Base-by-base conservation (phyloP, 1,140 invertebrate genomes). In the Conus betulinus region DNA sequence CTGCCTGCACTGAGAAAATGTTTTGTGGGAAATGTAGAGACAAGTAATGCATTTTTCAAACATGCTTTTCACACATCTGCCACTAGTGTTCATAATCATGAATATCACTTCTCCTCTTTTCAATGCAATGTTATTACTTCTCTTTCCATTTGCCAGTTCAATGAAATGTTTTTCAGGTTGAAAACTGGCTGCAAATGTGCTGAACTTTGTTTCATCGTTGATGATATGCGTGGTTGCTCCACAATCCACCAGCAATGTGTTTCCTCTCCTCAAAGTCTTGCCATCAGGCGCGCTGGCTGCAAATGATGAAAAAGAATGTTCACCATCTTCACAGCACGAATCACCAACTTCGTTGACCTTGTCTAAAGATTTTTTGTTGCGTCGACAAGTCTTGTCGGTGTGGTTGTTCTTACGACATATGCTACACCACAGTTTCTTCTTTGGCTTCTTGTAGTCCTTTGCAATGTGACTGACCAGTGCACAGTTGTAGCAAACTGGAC, bases 1-100 rank as follows among this genome's bases (percentile, higher is more conserved):
- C 78, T 27, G 78, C 78, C 23, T 79, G 78, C 3, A 79, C 78
- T 27, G 78, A 79, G 90, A 92, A 86, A 88, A 87, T 52, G 86
- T 84, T 76, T 87, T 92, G 15, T 82, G 60, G 60, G 39, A 76
- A 53, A 15, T 84, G 25, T 57, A 85, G 71, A 83, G 79, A 53
- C 83, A 85, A 71, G 10, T 85, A 17, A n/a, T 78, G 55, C 25
- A 67, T 78, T 89, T 89, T 52, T 51, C 67, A 11, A 60, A 67
- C 13, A 55, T 67, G 76, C 74, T 79, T 79, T 79, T 25, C 57
- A 89, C 52, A 89, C 84, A 60, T 79, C 55, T 83, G 84, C 25
- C 23, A 25, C 20, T 13, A 84, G 25, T 8, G 39, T 84, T 6
- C 13, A 8, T 51, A 20, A 51, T 39, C 51, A 15, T 55, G 1